Conservation (phyloP, 53 echinoderm and acorn worm species). For the Glandiceps talaboti region DNA sequence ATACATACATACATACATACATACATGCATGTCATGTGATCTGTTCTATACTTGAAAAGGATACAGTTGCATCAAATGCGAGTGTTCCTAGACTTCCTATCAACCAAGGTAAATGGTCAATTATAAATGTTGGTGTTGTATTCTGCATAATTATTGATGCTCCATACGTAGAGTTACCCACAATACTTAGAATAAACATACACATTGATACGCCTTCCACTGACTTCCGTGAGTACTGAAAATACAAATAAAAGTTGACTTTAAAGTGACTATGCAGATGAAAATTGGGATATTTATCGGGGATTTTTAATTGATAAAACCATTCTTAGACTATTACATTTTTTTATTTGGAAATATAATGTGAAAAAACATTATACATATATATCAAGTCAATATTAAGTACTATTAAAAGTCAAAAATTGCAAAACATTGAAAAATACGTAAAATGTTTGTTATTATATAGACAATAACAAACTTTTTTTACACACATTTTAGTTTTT, state of each 20-base stretch:
- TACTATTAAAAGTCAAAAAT: too few relatives aligned
- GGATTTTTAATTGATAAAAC: too few relatives aligned
- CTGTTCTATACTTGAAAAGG: too few relatives aligned
- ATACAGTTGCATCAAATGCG: slow-evolving; percentile 71
- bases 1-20: not conserved
- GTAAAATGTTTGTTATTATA: too few relatives aligned
- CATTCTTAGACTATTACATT: not conserved
- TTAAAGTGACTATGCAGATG: too few relatives aligned
- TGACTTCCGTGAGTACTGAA: slow-evolving; percentile 64
- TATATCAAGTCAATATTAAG: too few relatives aligned
- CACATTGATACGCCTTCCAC: slow-evolving; percentile 79
- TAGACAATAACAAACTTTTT: too few relatives aligned
- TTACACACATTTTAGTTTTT: too few relatives aligned
- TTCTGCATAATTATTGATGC: slow-evolving; percentile 50
- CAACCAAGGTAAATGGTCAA: slow-evolving; percentile 85
- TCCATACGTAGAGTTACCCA: slow-evolving; percentile 81
- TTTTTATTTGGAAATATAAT: too few relatives aligned
- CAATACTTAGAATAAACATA: slow-evolving; percentile 84
- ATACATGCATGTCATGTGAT: not conserved
- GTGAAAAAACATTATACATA: too few relatives aligned
- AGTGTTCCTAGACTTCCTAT: slow-evolving; percentile 91
- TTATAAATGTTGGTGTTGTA: slow-evolving; percentile 35
- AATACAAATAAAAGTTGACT: slow-evolving; percentile 14
- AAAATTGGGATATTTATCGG: too few relatives aligned
- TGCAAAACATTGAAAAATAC: too few relatives aligned